Evolutionary conservation across 2,888 invertebrate genomes (phyloP), one percentile per base, ranked within the genome.

Genomic region (Agrochola macilenta): DNA sequence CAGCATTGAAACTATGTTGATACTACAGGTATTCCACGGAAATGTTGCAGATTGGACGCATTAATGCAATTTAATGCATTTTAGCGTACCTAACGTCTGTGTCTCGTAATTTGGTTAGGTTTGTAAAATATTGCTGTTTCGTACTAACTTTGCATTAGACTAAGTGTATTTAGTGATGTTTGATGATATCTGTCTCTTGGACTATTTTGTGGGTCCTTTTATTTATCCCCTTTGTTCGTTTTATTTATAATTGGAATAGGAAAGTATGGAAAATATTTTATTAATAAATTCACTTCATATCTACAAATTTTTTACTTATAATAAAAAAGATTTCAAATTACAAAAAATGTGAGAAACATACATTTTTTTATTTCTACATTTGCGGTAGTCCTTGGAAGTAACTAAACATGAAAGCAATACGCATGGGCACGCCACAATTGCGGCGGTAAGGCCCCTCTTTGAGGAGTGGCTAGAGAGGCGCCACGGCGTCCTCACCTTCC

Each of bases 1-100:
- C 60, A 65, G 9, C 20, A 43, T 43, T 61, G n/a, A 61, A 30
- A 43, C 11, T 17, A 1, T 79, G 54, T 60, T 84, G 79, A 69
- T 84, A 65, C 35, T 71, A 81, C 12, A 1, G 46, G 35, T 46
- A 30, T 49, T 52, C 58, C 14, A 26, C 30, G 11, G 64, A 69
- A 20, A 80, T 73, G 81, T 69, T 72, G 72, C 72, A 79, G 39
- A 69, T 73, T 80, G 54, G 14, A 61, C 2, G 17, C 14, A 57
- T 69, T 61, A 61, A 52, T 61, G 49, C 58, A 78, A 69, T 79
- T 8, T 39, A 60, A 49, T 71, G 46, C 58, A 69, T 72, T 68
- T 66, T 7, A 58, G 26, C 58, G 26, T 39, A 30, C 30, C 30
- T 2, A 43, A 68, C 26, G 26, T 35, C 17, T 30, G 1, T 39